Conservation (phyloP, 2,797 vertebrate genomes). For the Lepilemur ruficaudatus region DNA sequence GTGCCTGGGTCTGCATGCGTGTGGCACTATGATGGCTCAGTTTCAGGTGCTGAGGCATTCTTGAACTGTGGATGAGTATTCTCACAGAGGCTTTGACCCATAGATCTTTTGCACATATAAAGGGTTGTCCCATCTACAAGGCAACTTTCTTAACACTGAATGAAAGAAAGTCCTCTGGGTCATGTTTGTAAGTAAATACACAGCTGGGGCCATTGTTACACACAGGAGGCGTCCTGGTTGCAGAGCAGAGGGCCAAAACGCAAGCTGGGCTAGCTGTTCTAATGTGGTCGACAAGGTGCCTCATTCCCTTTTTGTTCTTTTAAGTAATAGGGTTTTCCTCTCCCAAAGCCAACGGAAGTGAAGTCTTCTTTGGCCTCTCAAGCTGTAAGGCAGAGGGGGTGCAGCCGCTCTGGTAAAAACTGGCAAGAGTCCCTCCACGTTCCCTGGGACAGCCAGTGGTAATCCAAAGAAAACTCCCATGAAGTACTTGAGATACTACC, state of each 20-base stretch:
- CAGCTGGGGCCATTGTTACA: background rate
- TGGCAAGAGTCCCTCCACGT: background rate
- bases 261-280: background rate
- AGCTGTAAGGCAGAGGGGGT: background rate
- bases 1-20: background rate
- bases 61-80: background rate
- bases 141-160: background rate
- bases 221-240: background rate
- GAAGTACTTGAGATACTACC: background rate
- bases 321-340: background rate
- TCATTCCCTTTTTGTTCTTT: background rate
- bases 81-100: background rate
- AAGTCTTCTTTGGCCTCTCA: background rate
- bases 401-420: background rate
- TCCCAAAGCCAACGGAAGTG: background rate
- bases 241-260: background rate
- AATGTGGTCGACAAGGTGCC: background rate
- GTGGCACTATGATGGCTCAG: background rate
- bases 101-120: background rate
- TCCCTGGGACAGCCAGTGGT: background rate
- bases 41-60: background rate
- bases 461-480: background rate
- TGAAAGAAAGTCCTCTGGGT: background rate
- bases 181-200: background rate
- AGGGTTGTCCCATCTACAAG: background rate